Base-by-base conservation (phyloP, 2,888 invertebrate species). In the Hofmannophila pseudospretella region DNA sequence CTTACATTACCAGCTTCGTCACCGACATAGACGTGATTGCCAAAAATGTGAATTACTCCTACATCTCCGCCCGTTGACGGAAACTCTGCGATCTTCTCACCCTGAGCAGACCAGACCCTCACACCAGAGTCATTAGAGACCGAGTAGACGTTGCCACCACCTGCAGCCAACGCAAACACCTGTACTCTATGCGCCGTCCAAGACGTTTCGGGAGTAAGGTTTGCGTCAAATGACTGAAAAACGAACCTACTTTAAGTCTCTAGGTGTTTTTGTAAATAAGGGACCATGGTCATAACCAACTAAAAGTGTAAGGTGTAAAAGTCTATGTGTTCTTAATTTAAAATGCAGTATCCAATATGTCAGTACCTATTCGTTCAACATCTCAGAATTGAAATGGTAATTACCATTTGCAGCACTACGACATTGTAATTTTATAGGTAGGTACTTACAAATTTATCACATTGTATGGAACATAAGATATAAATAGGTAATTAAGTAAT, bases 91-190 rank as follows among this genome's bases (percentile, higher is more conserved):
- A 78, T 44, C 52, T 77, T 81, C 14, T 74, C 63, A 8, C 86
- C 84, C 10, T 65, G 48, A 2, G 49, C 41, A 10, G 84, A 74
- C 90, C 91, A 92, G 1, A 88, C 76, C 53, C 87, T 88, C 12
- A 92, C 80, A 3, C 88, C 89, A 2, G 90, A 90, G 50, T 92
- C 92, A 44, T 90, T 90, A 2, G 91, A 91, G 26, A 90, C 84
- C 0, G 92, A 89, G 63, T 89, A 92, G 4, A 88, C 80, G 13
- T 57, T 56, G 19, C 84, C 80, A 10, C 81, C 79, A 10, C 73
- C 76, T 1, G 88, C 86, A 13, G 89, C 84, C 40, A 92, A 49
- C n/a, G 89, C 88, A 65, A 88, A 91, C 27, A 89, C 76, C 38
- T 90, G 90, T 9, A 89, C 89, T 5, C 81, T 81, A 58, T 92